Conservation (phyloP, 2,113 vertebrate species). For the Chloropsis hardwickii region DNA sequence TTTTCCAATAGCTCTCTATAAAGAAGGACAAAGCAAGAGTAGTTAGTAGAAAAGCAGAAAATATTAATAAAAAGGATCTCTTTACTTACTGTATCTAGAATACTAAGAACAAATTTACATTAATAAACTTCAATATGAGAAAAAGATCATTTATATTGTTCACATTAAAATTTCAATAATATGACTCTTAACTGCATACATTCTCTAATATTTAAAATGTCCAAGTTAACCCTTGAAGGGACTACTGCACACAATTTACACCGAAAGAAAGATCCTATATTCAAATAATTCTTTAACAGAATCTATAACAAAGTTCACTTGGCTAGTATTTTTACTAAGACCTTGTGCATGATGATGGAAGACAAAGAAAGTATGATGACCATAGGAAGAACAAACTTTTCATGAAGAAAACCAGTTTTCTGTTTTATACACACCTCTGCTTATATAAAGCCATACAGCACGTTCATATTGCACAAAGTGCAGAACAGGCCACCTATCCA, state of each 20-base stretch:
- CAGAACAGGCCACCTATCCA: not conserved
- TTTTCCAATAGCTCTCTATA: conserved; percentile 97
- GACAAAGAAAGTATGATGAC: not conserved
- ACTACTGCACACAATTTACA: not conserved
- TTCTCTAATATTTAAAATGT: not conserved
- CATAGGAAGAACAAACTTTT: not conserved
- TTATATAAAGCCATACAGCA: not conserved
- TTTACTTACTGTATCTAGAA: not conserved
- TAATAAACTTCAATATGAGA: not conserved
- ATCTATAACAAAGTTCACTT: not conserved
- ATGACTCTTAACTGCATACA: not conserved
- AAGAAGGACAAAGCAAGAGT: conserved; percentile 84
- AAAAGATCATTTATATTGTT: not conserved
- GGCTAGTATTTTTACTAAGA: not conserved
- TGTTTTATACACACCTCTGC: not conserved
- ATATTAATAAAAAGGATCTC: conserved; percentile 27
- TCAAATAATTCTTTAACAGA: not conserved
- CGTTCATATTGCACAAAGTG: not conserved
- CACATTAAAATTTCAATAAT: not conserved
- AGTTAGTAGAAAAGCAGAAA: conserved; percentile 79
- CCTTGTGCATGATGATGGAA: not conserved
- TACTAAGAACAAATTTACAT: not conserved
- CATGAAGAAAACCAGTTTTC: not conserved
- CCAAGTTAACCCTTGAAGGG: not conserved
- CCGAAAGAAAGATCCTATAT: not conserved